Evolutionary conservation across 1,140 invertebrate species (phyloP), one percentile per base, ranked within the genome.

Genomic region (Lordiphosa clarofinis): DNA sequence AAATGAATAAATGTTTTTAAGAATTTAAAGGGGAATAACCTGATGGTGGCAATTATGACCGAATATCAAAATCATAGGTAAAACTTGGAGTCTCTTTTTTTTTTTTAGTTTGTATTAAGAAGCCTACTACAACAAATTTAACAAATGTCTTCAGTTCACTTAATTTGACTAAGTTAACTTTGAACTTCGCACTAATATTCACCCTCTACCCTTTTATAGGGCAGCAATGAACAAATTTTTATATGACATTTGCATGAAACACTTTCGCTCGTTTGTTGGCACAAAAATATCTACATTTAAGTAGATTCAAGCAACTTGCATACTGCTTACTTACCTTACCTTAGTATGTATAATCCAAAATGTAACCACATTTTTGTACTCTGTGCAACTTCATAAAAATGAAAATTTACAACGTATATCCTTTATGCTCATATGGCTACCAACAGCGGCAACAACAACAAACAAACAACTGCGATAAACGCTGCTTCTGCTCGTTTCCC

Each of bases 301-400:
- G 24, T 36, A 31, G 44, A 39, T 56, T 60, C 13, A 39, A 47
- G 56, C 68, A 60, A 54, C 61, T 61, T 56, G 65, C 65, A 69
- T 43, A 49, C 40, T 73, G 55, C 55, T 69, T 68, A 60, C 61
- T 69, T 68, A 68, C 65, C 64, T 69, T 69, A 66, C 65, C 64
- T 69, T 69, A 66, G 61, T 72, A 75, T 82, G 61, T 68, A 75
- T 82, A 82, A 81, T 81, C 76, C 76, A 75, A 82, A 81, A 67
- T 75, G 72, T 72, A 82, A 81, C 76, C 71, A 81, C 76, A 81
- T 81, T 79, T 59, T 64, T 52, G 65, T 81, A 82, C 76, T 72
- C 75, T 82, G 71, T 81, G 71, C 57, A 82, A 72, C 75, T 81
- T 81, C 71, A 81, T 72, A 82, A 79, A 82, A 81, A 81, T 82